Evolutionary conservation across 2,888 invertebrate species (phyloP).

Genomic region (Dynastes hyllus): DNA sequence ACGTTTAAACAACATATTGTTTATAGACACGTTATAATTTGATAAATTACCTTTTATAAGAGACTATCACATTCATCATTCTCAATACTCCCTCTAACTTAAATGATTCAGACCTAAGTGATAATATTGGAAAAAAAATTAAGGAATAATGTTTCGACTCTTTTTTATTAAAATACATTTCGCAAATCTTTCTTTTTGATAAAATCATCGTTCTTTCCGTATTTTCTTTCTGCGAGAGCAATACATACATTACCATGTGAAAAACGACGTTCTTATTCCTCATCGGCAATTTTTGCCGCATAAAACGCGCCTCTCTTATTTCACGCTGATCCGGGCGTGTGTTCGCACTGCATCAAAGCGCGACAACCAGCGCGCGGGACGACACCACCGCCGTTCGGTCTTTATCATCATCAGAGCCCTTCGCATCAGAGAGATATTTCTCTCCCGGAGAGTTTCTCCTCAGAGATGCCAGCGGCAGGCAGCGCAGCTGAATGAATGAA

Average conservation of each 20-base stretch:
- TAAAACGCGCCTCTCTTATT: conserved; percentile 27
- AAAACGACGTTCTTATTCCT: conserved; percentile 16
- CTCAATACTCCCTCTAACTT: no score
- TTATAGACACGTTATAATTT: no score
- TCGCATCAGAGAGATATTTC: conserved; percentile 34
- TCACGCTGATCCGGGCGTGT: conserved; percentile 21
- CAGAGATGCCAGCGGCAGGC: conserved; percentile 53
- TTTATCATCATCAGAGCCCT: conserved; percentile 48
- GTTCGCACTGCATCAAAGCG: conserved; percentile 42
- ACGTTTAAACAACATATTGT: no score
- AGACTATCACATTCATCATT: no score
- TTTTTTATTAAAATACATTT: neutral
- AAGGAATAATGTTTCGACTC: no score
- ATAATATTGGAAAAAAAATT: no score
- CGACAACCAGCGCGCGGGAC: conserved; percentile 10
- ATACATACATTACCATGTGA: conserved; percentile 23
- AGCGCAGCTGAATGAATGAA: conserved; percentile 63
- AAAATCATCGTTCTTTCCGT: neutral
- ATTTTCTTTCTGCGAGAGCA: neutral
- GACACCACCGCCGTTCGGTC: conserved; percentile 26
- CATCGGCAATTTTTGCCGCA: conserved; percentile 1
- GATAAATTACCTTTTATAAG: no score
- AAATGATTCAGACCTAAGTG: no score
- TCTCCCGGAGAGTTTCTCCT: conserved; percentile 39
- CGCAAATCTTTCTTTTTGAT: neutral